Conservation (phyloP, 2,797 vertebrate species). For the Iguana delicatissima region DNA sequence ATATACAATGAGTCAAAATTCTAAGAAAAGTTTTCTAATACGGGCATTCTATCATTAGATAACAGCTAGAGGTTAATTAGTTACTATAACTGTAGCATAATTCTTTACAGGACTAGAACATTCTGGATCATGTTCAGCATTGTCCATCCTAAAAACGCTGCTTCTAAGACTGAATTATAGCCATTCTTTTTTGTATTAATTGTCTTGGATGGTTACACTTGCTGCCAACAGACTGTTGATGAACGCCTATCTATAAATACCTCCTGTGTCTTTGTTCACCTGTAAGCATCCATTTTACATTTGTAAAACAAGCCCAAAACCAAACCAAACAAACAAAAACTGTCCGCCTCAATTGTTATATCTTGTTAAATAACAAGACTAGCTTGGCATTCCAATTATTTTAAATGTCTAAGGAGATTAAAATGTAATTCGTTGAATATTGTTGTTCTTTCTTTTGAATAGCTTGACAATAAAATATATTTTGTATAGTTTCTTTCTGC, state of each 20-base stretch:
- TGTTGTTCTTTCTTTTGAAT: constrained; percentile 3
- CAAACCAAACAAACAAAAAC: neutral
- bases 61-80: neutral
- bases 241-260: constrained; percentile 32
- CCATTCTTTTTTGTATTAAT: constrained; percentile 12
- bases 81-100: neutral
- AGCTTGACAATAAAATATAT: constrained; percentile 1
- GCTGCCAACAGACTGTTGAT: neutral
- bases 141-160: neutral
- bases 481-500: neutral
- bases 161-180: neutral
- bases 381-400: neutral
- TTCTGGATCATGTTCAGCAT: constrained; percentile 9
- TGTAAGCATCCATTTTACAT: constrained; percentile 7
- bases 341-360: neutral
- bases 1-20: neutral
- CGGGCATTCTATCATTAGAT: neutral
- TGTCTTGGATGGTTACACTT: constrained; percentile 9
- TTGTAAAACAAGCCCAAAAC: constrained; percentile 6
- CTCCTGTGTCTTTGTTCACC: neutral
- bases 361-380: neutral
- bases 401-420: neutral
- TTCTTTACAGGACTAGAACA: neutral
- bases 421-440: neutral
- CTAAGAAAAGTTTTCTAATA: neutral